phyloP scores from a whole-genome alignment of 1,140 invertebrate genomes.

The Orchestia grillus region DNA sequence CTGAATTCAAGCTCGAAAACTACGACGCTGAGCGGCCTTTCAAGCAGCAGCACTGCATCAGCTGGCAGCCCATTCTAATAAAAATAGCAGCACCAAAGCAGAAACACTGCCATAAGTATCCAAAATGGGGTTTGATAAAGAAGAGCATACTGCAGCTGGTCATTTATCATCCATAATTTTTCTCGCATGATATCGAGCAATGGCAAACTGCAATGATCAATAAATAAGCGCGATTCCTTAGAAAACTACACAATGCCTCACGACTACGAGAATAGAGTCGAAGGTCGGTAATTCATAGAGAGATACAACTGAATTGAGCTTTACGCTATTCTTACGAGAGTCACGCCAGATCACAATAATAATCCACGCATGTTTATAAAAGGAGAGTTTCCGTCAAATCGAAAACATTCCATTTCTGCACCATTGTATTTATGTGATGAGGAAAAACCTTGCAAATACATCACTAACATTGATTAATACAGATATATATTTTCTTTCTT shows the following conservation, averaged over 20 bases:
- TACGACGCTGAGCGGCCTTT: not conserved
- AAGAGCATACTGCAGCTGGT: not conserved
- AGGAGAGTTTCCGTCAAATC: not conserved
- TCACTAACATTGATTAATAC: not conserved
- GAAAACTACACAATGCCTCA: not conserved
- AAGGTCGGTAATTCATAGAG: not conserved
- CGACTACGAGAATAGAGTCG: not conserved
- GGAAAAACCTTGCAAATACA: not conserved
- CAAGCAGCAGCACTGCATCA: not conserved
- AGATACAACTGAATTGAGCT: not conserved
- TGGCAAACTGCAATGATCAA: not conserved
- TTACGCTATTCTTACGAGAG: not conserved
- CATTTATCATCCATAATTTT: not conserved
- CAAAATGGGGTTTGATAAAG: not conserved
- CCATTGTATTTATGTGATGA: not conserved
- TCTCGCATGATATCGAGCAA: not conserved
- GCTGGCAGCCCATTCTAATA: not conserved
- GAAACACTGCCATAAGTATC: not conserved
- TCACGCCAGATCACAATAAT: not conserved
- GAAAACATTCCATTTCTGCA: not conserved
- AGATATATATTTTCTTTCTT: not conserved
- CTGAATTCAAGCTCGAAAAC: not conserved
- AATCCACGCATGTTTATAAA: not conserved
- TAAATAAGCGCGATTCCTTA: not conserved
- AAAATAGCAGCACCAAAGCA: not conserved